phyloP scores from a whole-genome alignment of 1,140 invertebrate genomes.

The Phymorhynchus buccinoides region DNA sequence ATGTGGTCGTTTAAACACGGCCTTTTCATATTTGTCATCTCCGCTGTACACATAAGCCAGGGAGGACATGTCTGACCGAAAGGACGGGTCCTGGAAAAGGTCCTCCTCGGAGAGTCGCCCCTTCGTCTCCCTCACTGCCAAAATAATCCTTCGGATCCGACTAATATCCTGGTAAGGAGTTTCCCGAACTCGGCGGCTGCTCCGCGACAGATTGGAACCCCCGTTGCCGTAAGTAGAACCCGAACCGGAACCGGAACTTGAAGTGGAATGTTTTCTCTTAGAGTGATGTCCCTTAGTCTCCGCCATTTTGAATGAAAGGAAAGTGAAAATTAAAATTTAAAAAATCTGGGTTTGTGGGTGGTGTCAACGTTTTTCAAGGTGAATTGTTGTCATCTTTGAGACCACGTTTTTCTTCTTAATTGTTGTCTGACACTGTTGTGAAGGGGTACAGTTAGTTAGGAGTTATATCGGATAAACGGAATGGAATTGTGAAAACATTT shows the following conservation, averaged over 20 bases:
- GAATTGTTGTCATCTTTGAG: not conserved
- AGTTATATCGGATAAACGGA: too few relatives aligned
- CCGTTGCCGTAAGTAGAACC: too few relatives aligned
- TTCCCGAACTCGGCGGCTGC: slow-evolving; percentile 42
- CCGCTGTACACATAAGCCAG: slow-evolving; percentile 70
- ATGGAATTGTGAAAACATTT: too few relatives aligned
- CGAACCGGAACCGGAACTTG: slow-evolving; percentile 26
- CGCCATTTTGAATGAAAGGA: slow-evolving; percentile 7
- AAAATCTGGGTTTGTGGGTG: not conserved
- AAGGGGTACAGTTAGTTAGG: too few relatives aligned
- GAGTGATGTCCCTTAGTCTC: slow-evolving; percentile 29
- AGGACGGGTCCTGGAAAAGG: slow-evolving; percentile 59
- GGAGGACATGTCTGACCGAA: slow-evolving; percentile 66
- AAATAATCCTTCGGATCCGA: slow-evolving; percentile 48
- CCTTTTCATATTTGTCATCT: slow-evolving; percentile 68
- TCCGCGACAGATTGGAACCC: too few relatives aligned
- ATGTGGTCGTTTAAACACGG: slow-evolving; percentile 63
- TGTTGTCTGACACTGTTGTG: too few relatives aligned
- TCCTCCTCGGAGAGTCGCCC: slow-evolving; percentile 39
- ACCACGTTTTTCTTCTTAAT: too few relatives aligned
- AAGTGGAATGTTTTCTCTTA: slow-evolving; percentile 19
- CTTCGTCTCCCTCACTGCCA: slow-evolving; percentile 41
- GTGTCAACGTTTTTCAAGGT: not conserved
- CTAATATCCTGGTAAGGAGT: slow-evolving; percentile 57
- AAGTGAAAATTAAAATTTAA: not conserved